Percentiles rank a stretch among this genome's conserved stretches.
These are phyloP conservation scores for Sarcophilus harrisii DNA, from an alignment of 2,797 vertebrate genomes.

Conservation along the genomic window DNA sequence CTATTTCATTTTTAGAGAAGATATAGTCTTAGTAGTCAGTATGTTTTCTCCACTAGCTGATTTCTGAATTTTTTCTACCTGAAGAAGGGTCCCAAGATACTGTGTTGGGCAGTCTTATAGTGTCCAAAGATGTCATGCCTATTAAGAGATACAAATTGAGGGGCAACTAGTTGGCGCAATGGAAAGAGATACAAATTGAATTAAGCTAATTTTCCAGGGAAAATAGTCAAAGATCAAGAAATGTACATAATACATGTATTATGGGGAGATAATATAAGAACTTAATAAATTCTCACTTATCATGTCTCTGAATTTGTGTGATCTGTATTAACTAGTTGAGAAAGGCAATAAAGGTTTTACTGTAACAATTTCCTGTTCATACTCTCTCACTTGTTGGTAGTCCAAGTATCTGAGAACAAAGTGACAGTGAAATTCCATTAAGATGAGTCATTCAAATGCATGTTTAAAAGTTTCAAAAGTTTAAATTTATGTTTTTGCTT, in stretches of 20 bases:
- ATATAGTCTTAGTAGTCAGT: neutral
- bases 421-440: neutral
- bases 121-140: neutral
- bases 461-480: accelerated
- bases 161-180: no score
- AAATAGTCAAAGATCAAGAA: neutral
- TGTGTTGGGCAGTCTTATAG: neutral
- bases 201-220: neutral
- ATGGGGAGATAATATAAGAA: neutral
- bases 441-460: neutral
- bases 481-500: neutral
- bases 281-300: neutral
- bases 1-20: neutral
- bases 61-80: neutral
- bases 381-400: neutral
- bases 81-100: neutral
- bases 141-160: neutral
- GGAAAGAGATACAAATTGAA: neutral
- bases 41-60: neutral
- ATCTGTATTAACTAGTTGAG: neutral
- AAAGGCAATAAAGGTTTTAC: neutral
- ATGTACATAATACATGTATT: neutral
- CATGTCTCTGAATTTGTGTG: neutral
- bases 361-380: neutral
- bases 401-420: neutral